Base-by-base conservation (phyloP, 2,888 invertebrate species). In the Pomacea canaliculata region DNA sequence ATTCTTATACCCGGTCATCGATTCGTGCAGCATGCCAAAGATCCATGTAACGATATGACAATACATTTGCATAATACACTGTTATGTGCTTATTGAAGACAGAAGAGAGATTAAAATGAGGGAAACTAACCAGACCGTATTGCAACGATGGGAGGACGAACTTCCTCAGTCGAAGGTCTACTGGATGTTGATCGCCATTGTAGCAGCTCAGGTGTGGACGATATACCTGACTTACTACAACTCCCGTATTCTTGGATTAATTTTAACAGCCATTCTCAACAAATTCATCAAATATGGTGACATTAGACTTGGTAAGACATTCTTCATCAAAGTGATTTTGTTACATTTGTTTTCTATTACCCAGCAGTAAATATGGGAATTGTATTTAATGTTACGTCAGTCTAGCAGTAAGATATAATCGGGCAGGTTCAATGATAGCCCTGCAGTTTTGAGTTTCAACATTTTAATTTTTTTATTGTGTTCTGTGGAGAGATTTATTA, bases 151-250 rank as follows among this genome's bases (percentile, higher is more conserved):
- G 78, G 80, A 82, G 69, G 77, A 79, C 13, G 84, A 84, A 62
- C 78, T 84, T 18, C 80, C 86, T 3, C 78, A 85, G 78, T 88
- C 88, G 7, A 84, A 84, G 4, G 79, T 85, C n/a, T 87, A 86
- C 74, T 85, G 84, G 83, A 84, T 88, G 81, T 83, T 88, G 65
- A 82, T 87, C n/a, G 86, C 87, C 10, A 82, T 87, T 27, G 82
- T 80, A 10, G 79, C 82, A 19, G 95, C 96, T 46, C 95, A 96
- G 88, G 93, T 94, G 63, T 98, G 98, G 98, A 94, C 97, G 73
- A 95, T 97, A 83, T 98, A 98, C 92, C 95, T 97, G 87, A 95
- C 96, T 0, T 97, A 96, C 92, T 98, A 98, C 92, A 97, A 97
- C 91, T 97, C 97, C 74, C 93, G 98, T 80, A 94, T 98, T 7